Base-by-base conservation (phyloP, 2,797 vertebrate species). In the Gymnopithys bicolor region DNA sequence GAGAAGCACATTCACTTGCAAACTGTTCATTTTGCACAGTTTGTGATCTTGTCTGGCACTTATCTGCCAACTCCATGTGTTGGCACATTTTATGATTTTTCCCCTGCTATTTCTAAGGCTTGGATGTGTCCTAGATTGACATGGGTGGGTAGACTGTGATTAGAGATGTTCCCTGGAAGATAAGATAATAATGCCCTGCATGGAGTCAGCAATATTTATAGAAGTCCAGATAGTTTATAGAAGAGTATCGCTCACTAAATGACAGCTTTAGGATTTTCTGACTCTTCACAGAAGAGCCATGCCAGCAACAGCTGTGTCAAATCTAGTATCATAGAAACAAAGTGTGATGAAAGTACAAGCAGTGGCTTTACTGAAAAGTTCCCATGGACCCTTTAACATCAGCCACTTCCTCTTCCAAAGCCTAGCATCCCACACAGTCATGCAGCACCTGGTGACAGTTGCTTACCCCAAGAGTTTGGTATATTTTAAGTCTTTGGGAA, bases 1-100 rank as follows among this genome's bases (percentile, higher is more conserved):
- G 60, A 81, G 79, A 95, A 75, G 66, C n/a, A 62, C 6, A 12
- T 87, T 91, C 84, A 59, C 22, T 89, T 84, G 76, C 91, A 83
- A 89, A 93, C 91, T 96, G 92, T 91, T 93, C 87, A 93, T 94
- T 96, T 97, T 94, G 79, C 69, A 75, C 67, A 88, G 88, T 93
- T 95, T 89, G 78, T 89, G 92, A 84, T 89, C 90, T 86, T 92
- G 92, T 91, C 94, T 96, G 53, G 11, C 83, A 45, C 70, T 89
- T 67, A 33, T 69, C 90, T 92, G 80, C 89, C 84, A 90, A 4
- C 78, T 90, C 71, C 79, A 71, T 82, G 85, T 92, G 91, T 93
- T 89, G 78, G 77, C 95, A 90, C 82, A 76, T 89, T 93, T 91
- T 86, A 66, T 87, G 86, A 81, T 88, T 89, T 91, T 88, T 75